Evolutionary conservation across 2,797 vertebrate species (phyloP).

Genomic region (Scyliorhinus canicula): DNA sequence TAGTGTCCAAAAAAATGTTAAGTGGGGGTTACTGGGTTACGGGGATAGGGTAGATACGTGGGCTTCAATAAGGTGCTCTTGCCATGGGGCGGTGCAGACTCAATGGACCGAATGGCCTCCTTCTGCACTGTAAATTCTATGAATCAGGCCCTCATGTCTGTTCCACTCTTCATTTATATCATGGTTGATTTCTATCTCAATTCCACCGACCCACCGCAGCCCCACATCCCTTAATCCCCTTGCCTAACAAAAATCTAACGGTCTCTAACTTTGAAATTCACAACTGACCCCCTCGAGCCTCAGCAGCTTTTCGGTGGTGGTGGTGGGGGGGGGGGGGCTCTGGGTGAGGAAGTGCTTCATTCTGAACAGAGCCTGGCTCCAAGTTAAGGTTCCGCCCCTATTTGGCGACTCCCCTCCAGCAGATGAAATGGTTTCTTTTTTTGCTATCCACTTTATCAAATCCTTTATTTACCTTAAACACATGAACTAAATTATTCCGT

Average conservation of each 20-base stretch:
- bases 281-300: background rate
- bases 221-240: background rate
- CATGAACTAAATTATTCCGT: background rate
- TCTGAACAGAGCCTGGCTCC: background rate
- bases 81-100: too few relatives aligned
- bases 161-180: background rate
- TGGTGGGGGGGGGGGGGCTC: too few relatives aligned
- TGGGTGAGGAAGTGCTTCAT: too few relatives aligned
- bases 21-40: too few relatives aligned
- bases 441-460: background rate
- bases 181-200: background rate
- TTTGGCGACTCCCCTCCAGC: background rate
- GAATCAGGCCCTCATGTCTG: background rate
- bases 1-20: too few relatives aligned
- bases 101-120: too few relatives aligned
- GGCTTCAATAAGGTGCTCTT: too few relatives aligned
- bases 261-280: background rate
- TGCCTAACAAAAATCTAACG: background rate
- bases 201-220: background rate
- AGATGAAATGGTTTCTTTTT: background rate
- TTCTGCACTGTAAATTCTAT: too few relatives aligned
- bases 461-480: background rate
- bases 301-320: background rate
- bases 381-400: background rate
- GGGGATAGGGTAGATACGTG: too few relatives aligned